Percentiles rank a stretch among this genome's conserved stretches.
These are phyloP conservation scores for Craseonycteris thonglongyai DNA, from an alignment of 2,113 vertebrate species.

Conservation along the genomic window DNA sequence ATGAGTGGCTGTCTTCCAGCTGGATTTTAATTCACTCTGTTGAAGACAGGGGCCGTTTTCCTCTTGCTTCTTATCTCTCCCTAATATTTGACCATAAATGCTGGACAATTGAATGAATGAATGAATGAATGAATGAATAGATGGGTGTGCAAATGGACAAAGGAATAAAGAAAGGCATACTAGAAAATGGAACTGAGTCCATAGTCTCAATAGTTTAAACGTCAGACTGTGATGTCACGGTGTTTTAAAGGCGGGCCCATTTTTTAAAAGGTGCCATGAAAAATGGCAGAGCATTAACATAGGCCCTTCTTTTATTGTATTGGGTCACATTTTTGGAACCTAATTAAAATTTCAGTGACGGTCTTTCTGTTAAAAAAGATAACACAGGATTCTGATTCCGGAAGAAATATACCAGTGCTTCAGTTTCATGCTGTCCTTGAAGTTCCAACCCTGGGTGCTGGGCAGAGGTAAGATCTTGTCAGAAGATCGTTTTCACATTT, in stretches of 20 bases:
- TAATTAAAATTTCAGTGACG: conserved; percentile 20
- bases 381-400: neutral
- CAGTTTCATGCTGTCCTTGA: neutral
- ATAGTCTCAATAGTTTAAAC: neutral
- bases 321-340: neutral
- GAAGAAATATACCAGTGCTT: neutral
- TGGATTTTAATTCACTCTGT: neutral
- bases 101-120: neutral
- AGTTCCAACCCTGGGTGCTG: neutral
- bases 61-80: neutral
- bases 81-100: neutral
- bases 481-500: neutral
- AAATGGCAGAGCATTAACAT: neutral
- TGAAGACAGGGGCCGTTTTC: neutral
- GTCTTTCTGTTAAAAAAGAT: neutral
- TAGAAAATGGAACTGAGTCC: neutral
- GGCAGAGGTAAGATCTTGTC: neutral
- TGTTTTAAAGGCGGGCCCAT: neutral
- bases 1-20: neutral
- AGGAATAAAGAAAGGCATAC: neutral
- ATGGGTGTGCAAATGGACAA: neutral
- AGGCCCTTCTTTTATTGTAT: neutral
- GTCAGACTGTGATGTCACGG: neutral
- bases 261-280: neutral
- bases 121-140: neutral